Evolutionary conservation across 2,797 vertebrate genomes (phyloP).

Genomic region (Taeniopygia guttata): DNA sequence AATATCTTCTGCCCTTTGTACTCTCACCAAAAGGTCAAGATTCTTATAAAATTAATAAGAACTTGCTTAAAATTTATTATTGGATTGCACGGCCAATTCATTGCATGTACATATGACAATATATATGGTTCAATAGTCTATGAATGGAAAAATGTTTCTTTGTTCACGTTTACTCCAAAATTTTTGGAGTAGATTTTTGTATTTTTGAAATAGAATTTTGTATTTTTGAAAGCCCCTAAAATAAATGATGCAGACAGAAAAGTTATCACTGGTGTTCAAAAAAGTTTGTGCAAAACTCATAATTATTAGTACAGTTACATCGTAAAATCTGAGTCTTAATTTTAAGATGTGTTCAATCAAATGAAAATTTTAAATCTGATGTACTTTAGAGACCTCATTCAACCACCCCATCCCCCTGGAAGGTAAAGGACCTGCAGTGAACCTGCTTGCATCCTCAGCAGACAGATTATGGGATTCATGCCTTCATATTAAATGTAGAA

Average conservation of each 20-base stretch:
- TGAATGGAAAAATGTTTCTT: not conserved
- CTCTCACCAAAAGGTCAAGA: slow-evolving; percentile 18
- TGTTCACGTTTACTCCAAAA: not conserved
- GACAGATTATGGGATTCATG: not conserved
- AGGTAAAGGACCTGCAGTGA: not conserved
- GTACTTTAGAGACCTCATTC: too few relatives aligned
- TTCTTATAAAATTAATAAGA: not conserved
- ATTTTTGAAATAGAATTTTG: not conserved
- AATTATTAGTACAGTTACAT: not conserved
- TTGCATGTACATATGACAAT: not conserved
- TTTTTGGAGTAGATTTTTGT: not conserved
- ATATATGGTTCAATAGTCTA: not conserved
- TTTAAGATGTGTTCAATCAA: not conserved
- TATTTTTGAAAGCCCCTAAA: not conserved
- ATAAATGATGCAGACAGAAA: not conserved
- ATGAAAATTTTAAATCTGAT: not conserved
- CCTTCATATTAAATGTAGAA: not conserved
- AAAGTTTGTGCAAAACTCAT: not conserved
- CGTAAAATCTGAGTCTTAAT: not conserved
- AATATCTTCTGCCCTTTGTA: slow-evolving; percentile 35
- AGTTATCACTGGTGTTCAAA: not conserved
- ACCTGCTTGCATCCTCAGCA: not conserved
- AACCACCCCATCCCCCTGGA: not conserved
- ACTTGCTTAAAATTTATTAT: not conserved
- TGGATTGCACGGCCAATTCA: not conserved